A percentile compares a stretch with the other conserved stretches of the same genome.
phyloP scores from a whole-genome alignment of 2,797 vertebrate genomes.

The Oreochromis grahami region DNA sequence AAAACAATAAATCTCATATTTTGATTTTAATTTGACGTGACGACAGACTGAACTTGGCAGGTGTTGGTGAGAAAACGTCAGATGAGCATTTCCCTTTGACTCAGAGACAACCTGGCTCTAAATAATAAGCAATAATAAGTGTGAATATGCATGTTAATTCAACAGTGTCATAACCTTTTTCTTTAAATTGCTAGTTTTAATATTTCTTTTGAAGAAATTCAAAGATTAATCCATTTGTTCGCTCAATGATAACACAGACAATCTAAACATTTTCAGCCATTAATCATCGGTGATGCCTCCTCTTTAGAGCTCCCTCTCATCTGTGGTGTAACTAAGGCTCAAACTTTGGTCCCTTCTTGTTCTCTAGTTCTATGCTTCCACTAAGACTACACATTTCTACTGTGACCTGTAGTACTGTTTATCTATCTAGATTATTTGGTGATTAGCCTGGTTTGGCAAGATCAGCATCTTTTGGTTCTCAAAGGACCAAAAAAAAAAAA shows the following conservation, averaged over 20 bases:
- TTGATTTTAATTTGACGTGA: fast-evolving
- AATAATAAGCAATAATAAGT: background rate
- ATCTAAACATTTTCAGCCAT: background rate
- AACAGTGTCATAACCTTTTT: background rate
- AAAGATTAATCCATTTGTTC: background rate
- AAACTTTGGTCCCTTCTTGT: background rate
- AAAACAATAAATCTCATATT: background rate
- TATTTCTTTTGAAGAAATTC: background rate
- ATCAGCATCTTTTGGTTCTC: background rate
- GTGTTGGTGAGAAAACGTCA: background rate
- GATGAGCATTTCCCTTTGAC: background rate
- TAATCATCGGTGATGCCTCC: background rate
- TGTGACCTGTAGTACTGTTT: background rate
- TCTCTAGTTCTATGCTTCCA: background rate
- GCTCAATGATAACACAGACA: background rate
- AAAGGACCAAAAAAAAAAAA: background rate
- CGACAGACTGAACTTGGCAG: background rate
- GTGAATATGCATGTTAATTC: background rate
- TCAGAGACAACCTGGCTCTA: background rate
- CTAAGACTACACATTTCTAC: background rate
- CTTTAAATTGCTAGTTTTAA: background rate
- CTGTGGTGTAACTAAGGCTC: background rate
- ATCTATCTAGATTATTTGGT: background rate
- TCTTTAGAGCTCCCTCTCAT: background rate
- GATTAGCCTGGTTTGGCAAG: background rate